A percentile compares a stretch with the other conserved stretches of the same genome.
Conservation (phyloP, 2,888 invertebrate species). For the Gastracanthus pulcherrimus region DNA sequence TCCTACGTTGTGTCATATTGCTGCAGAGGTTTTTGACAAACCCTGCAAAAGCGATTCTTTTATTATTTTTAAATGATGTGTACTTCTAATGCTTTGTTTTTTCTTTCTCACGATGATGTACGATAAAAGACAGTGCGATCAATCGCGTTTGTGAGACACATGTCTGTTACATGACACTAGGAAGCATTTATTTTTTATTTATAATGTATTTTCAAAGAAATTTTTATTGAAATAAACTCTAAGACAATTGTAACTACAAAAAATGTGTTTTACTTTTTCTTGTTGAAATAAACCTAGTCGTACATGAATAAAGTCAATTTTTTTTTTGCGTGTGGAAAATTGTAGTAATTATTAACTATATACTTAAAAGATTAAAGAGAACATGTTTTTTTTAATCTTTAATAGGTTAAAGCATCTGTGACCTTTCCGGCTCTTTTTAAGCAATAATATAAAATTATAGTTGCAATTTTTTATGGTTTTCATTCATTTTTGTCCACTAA, state of each 20-base stretch:
- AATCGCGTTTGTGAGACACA: slow-evolving; percentile 55
- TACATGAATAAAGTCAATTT: too few relatives aligned
- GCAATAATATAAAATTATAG: too few relatives aligned
- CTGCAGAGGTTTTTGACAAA: slow-evolving; percentile 5
- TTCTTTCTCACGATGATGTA: not conserved
- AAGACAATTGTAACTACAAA: slow-evolving; percentile 9
- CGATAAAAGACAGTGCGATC: slow-evolving; percentile 16
- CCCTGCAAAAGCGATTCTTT: not conserved
- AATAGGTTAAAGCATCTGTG: too few relatives aligned
- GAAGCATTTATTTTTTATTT: slow-evolving; percentile 73
- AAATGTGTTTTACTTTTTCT: not conserved
- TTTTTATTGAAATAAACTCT: slow-evolving; percentile 69
- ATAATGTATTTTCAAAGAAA: slow-evolving; percentile 71
- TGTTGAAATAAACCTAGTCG: too few relatives aligned
- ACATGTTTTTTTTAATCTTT: too few relatives aligned
- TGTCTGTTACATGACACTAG: slow-evolving; percentile 67
- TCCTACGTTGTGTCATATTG: not conserved
- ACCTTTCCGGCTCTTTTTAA: too few relatives aligned
- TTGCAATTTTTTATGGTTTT: too few relatives aligned
- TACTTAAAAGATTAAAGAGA: too few relatives aligned
- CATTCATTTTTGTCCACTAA: too few relatives aligned
- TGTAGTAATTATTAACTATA: too few relatives aligned
- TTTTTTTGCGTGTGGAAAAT: too few relatives aligned
- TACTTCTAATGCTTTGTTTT: not conserved
- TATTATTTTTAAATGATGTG: not conserved